Conservation (phyloP, 2,888 invertebrate genomes). For the Epinotia nisella region DNA sequence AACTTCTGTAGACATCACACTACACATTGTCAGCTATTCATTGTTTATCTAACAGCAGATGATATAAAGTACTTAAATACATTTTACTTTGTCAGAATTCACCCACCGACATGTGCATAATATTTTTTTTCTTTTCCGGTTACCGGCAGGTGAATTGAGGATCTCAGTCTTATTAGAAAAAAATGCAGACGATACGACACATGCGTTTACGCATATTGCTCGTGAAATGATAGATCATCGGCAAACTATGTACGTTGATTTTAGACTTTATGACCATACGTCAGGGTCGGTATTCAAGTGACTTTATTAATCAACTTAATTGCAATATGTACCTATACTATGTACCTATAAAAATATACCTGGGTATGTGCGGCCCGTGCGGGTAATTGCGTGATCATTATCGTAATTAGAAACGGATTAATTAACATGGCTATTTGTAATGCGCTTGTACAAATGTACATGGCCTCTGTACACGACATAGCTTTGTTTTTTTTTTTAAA, state of each 20-base stretch:
- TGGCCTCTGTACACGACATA: neutral
- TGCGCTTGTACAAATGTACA: neutral
- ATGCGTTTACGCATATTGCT: neutral
- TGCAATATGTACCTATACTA: neutral
- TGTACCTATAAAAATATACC: too few species aligned
- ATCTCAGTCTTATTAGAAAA: constrained; percentile 1
- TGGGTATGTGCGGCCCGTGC: constrained; percentile 6
- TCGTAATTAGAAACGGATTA: constrained; percentile 24
- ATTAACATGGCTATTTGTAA: constrained; percentile 12
- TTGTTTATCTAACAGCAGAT: constrained; percentile 17
- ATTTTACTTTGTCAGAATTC: constrained; percentile 5
- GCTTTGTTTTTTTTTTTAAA: neutral
- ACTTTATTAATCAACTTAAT: neutral
- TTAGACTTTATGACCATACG: neutral
- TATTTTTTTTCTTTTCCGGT: constrained; percentile 26
- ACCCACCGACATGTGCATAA: constrained; percentile 35
- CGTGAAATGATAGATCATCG: neutral
- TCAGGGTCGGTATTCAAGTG: neutral
- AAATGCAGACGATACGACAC: neutral
- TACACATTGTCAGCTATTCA: neutral
- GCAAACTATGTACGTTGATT: neutral
- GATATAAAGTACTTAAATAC: constrained; percentile 11
- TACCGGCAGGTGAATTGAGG: constrained; percentile 27
- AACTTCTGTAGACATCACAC: neutral
- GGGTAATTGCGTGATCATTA: constrained; percentile 17